Evolutionary conservation across 2,797 vertebrate species (phyloP), one percentile per base, ranked within the genome.

Genomic region (Phylloscopus collybita): DNA sequence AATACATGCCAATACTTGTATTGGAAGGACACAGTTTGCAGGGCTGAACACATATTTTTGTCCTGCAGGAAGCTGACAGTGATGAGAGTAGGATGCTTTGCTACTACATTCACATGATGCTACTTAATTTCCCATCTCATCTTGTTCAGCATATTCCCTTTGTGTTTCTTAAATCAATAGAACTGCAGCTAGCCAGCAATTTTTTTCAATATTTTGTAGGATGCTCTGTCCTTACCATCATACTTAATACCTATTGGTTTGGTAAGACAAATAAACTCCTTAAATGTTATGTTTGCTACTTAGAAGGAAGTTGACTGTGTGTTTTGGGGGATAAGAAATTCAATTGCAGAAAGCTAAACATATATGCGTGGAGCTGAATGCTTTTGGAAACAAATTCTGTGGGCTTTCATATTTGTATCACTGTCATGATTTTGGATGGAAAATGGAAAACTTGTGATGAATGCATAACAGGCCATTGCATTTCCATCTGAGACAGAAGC

Each of bases 81-180:
- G 76, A 92, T 92, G 80, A 88, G 80, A 45, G 23, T 61, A 91
- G 65, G 74, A 53, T 88, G 74, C 79, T 96, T 96, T 95, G 88
- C 88, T 93, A 94, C 80, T 6, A 23, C 84, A 85, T 95, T 90
- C 86, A 88, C 8, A 19, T 96, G 79, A 72, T 64, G 56, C 27
- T 88, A 65, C 42, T 62, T 89, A 66, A 65, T 32, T 20, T 72
- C n/a, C 47, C 71, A 45, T 18, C 32, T 49, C 36, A n/a, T 95
- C 73, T 82, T 94, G 65, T 94, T 97, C 87, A 93, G 42, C 91
- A 90, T 94, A 95, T 94, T 95, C 49, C 81, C 66, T 93, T 87
- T 95, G 76, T 90, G 61, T 61, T 95, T 95, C 93, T 91, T 62
- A 89, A 97, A 96, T 95, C 92, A 93, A 92, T 94, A 96, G 36